Percentiles rank a stretch among this genome's conserved stretches.
phyloP scores from a whole-genome alignment of 2,888 invertebrate species.

The Phytoseiulus persimilis region DNA sequence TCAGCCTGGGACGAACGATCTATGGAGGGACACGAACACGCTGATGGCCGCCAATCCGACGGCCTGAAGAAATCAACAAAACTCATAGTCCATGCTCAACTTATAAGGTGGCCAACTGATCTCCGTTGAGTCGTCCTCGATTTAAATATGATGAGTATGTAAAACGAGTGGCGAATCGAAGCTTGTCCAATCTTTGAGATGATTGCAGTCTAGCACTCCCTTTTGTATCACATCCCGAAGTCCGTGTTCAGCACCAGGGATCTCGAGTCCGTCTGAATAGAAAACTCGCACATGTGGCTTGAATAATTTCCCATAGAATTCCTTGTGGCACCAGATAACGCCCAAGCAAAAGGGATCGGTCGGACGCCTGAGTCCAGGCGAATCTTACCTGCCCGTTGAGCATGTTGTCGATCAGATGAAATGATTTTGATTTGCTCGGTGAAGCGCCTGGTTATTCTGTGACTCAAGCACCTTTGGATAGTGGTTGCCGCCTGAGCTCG shows the following conservation, averaged over 20 bases:
- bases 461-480: not conserved
- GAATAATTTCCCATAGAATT: too few relatives aligned
- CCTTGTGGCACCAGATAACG: too few relatives aligned
- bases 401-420: not conserved
- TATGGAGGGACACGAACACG: constrained; percentile 20
- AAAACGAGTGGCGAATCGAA: not conserved
- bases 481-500: not conserved
- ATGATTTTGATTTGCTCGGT: not conserved
- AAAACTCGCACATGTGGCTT: too few relatives aligned
- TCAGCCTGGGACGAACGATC: constrained; percentile 12
- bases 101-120: not conserved
- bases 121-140: not conserved
- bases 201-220: not conserved
- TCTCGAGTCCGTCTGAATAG: too few relatives aligned
- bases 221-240: not conserved
- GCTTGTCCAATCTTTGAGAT: not conserved
- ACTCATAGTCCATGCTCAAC: not conserved
- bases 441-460: not conserved
- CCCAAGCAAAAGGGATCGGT: too few relatives aligned
- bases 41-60: constrained; percentile 30
- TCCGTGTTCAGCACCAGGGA: too few relatives aligned
- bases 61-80: not conserved
- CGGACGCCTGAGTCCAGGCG: too few relatives aligned
- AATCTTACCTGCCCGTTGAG: too few relatives aligned
- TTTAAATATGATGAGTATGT: not conserved